Evolutionary conservation across 2,113 vertebrate species (phyloP).

Genomic region (human (Homo sapiens)): GRCh38 chr12:94262501-94263000

Average conservation of each 20-base stretch:
- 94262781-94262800: background rate
- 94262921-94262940: too few species aligned
- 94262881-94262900: background rate
- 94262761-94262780: background rate
- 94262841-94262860: background rate
- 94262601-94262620: background rate
- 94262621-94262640: constrained; percentile 42
- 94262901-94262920: background rate
- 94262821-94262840: background rate
- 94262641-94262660: background rate
- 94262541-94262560: background rate
- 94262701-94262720: background rate
- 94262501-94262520: constrained; percentile 52
- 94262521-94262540: constrained; percentile 36
- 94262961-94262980: background rate
- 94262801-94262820: background rate
- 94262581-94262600: constrained; percentile 42
- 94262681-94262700: fast-evolving
- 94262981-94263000: background rate
- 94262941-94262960: background rate
- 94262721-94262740: fast-evolving
- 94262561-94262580: background rate
- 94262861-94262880: background rate
- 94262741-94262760: background rate
- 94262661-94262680: background rate